phyloP scores from a whole-genome alignment of 2,797 vertebrate genomes.

The Peromyscus nudipes region DNA sequence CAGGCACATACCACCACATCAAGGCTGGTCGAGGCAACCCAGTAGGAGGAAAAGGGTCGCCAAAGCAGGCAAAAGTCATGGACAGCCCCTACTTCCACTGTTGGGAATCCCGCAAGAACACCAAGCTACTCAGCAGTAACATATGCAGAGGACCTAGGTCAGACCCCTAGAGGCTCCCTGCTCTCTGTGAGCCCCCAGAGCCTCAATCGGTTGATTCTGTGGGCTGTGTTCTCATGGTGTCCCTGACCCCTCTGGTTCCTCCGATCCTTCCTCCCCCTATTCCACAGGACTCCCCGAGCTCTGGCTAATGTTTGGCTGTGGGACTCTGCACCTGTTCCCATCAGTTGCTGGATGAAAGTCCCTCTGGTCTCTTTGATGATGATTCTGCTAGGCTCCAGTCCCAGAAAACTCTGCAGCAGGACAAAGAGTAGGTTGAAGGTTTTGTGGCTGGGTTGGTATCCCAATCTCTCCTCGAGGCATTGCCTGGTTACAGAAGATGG shows the following conservation, averaged over 20 bases:
- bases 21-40: background rate
- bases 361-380: background rate
- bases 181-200: background rate
- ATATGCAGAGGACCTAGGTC: background rate
- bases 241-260: background rate
- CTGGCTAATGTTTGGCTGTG: background rate
- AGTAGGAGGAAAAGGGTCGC: background rate
- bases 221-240: background rate
- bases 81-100: background rate
- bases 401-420: background rate
- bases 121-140: background rate
- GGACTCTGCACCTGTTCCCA: background rate
- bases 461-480: background rate
- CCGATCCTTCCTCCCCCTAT: background rate
- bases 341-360: background rate
- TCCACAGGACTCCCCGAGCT: background rate
- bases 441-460: background rate
- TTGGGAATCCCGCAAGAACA: background rate
- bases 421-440: background rate
- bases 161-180: background rate
- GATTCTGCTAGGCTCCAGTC: background rate
- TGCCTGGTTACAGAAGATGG: background rate
- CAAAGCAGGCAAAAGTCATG: background rate
- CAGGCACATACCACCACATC: background rate
- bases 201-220: background rate